Percentiles rank a stretch among this genome's conserved stretches.
phyloP scores from a whole-genome alignment of 2,797 vertebrate species.

The Phalloptychus januarius region DNA sequence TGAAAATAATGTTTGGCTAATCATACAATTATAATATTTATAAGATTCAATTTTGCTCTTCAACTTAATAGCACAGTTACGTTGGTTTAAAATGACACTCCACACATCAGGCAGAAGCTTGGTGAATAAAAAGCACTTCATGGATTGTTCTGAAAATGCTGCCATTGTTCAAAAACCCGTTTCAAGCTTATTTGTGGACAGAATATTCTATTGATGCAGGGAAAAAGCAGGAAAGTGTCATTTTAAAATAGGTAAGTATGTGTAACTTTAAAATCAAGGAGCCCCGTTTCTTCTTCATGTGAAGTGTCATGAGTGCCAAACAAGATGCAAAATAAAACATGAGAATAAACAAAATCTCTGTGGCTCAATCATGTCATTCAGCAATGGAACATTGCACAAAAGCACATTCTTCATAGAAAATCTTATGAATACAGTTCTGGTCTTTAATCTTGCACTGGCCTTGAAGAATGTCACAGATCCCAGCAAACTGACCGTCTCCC shows the following conservation, averaged over 20 bases:
- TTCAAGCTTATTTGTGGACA: background rate
- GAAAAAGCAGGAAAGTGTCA: background rate
- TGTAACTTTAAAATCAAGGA: background rate
- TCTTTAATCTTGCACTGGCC: constrained; percentile 81
- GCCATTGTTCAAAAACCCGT: background rate
- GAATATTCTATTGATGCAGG: background rate
- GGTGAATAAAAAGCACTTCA: background rate
- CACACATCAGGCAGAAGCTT: background rate
- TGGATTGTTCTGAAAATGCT: background rate
- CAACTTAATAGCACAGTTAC: background rate
- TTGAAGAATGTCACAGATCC: constrained; percentile 78
- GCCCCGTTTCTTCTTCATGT: background rate
- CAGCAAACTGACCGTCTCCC: constrained; percentile 31
- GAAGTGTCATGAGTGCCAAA: constrained; percentile 34
- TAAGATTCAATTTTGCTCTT: background rate
- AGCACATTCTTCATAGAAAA: constrained; percentile 71
- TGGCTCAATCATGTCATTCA: constrained; percentile 64
- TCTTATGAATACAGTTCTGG: constrained; percentile 76
- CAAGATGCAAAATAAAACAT: constrained; percentile 55
- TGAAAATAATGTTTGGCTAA: background rate
- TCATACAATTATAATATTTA: background rate
- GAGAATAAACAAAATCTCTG: constrained; percentile 48
- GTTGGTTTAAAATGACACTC: background rate
- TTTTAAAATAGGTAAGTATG: background rate
- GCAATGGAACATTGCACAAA: constrained; percentile 72